Base-by-base conservation (phyloP, 2,113 vertebrate species). In the Actenoides lindsayi region DNA sequence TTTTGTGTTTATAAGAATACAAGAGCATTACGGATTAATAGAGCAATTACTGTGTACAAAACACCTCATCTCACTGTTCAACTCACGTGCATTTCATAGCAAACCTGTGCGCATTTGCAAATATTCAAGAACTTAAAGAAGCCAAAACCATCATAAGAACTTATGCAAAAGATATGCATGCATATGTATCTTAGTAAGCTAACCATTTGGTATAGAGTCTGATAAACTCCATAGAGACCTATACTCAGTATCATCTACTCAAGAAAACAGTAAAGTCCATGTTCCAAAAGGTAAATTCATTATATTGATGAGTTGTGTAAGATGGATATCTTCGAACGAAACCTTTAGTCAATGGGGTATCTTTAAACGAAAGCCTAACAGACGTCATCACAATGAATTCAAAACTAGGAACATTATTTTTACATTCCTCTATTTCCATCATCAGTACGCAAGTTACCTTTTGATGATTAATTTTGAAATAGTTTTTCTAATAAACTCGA, bases 401-500 rank as follows among this genome's bases (percentile, higher is more conserved):
- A 89, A 94, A 93, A 91, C 8, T 37, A 81, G 42, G 37, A 54
- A 94, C 17, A 46, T 67, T 71, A 91, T 59, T 73, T 42, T 86
- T 70, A 69, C 35, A 42, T 78, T 90, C 50, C 15, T 64, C 95
- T 69, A 77, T 79, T 95, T 95, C 63, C 78, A 87, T 78, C 74
- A 75, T 87, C 82, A 93, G 67, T 63, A 90, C 81, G 95, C 74
- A 94, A 78, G 35, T 87, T 88, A 89, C 63, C 42, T 96, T 97
- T 92, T 79, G 74, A 77, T 65, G 33, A 87, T 67, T 96, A 80
- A 87, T 96, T 97, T 97, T 88, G 60, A 93, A 93, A 84, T 89
- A 81, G 70, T 86, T 97, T 90, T 94, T 67, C 86, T 95, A 96
- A 95, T 82, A 95, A 96, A 97, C 54, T n/a, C 78, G 53, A 30